Base-by-base conservation (phyloP, 2,888 invertebrate genomes). In the Cataglyphis altisquamis region DNA sequence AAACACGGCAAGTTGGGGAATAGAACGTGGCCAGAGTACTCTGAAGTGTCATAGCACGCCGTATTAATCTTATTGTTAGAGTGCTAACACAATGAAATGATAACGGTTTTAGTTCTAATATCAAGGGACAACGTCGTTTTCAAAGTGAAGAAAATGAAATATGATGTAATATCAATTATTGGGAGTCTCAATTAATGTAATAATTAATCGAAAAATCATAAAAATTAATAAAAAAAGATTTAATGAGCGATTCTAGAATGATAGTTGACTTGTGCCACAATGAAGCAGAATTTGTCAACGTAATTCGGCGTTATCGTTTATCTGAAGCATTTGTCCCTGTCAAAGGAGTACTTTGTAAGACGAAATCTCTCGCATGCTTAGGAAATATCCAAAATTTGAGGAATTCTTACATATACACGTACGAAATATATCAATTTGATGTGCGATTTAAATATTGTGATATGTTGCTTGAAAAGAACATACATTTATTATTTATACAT, bases 291-390 rank as follows among this genome's bases (percentile, higher is more conserved):
- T 32, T 45, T 0, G 32, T n/a, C 3, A 64, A 48, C 10, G 10
- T 64, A 64, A 63, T 63, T 21, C 41, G 62, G 1, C 48, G 15
- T 32, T 74, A 64, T 74, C 82, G 83, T 82, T 89, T 89, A 88
- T 88, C 86, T 85, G 70, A 62, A 67, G 63, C 86, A 86, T 81
- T 85, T 77, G 75, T 85, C 70, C 66, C 72, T 80, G 80, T 60
- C 84, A 80, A 88, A 32, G 63, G 45, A 74, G 21, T 29, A 63
- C 32, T 74, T 32, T 64, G 32, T 32, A 64, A 63, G 64, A 74
- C 36, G 74, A 74, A 74, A 48, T 64, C 21, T 21, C 63, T 29
- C 9, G 12, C 41, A 41, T 41, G 60, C 41, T 74, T 63, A 48
- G 3, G 36, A 64, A 75, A 29, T 29, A 25, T 3, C 25, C 39